phyloP scores from a whole-genome alignment of 2,888 invertebrate species.

The Cenopis cana region DNA sequence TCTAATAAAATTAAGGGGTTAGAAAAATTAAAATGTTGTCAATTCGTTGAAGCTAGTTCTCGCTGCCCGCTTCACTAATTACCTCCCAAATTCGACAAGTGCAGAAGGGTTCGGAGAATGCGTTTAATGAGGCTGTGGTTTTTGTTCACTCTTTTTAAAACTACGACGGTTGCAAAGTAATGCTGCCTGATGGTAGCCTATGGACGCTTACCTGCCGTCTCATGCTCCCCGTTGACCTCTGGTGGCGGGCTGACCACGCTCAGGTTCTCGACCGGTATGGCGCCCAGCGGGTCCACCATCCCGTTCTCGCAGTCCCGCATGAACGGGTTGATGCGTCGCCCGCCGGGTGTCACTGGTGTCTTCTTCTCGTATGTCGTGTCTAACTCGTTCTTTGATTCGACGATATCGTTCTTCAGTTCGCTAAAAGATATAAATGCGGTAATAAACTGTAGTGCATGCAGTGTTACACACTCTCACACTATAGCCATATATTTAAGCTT shows the following conservation, averaged over 20 bases:
- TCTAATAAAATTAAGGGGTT: too few species aligned
- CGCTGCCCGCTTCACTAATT: background rate
- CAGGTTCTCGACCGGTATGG: constrained; percentile 73
- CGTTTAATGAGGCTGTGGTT: too few species aligned
- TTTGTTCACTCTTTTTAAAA: too few species aligned
- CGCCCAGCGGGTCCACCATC: constrained; percentile 77
- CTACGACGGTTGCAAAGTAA: too few species aligned
- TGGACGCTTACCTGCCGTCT: constrained; percentile 64
- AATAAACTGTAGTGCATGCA: too few species aligned
- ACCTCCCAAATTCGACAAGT: background rate
- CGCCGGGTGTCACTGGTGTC: constrained; percentile 77
- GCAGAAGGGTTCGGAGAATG: too few species aligned
- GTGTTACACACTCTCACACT: too few species aligned
- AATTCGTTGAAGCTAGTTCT: too few species aligned
- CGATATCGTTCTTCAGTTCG: constrained; percentile 79
- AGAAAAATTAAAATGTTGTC: too few species aligned
- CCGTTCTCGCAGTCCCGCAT: constrained; percentile 83
- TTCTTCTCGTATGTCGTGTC: constrained; percentile 75
- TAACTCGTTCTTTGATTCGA: constrained; percentile 78
- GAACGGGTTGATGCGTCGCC: constrained; percentile 85
- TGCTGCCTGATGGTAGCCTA: too few species aligned
- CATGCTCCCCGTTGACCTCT: constrained; percentile 69
- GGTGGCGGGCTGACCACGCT: constrained; percentile 55
- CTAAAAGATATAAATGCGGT: background rate
- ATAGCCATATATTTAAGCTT: too few species aligned